Conservation (phyloP, 2,797 vertebrate genomes). For the Dendrocincla fuliginosa region DNA sequence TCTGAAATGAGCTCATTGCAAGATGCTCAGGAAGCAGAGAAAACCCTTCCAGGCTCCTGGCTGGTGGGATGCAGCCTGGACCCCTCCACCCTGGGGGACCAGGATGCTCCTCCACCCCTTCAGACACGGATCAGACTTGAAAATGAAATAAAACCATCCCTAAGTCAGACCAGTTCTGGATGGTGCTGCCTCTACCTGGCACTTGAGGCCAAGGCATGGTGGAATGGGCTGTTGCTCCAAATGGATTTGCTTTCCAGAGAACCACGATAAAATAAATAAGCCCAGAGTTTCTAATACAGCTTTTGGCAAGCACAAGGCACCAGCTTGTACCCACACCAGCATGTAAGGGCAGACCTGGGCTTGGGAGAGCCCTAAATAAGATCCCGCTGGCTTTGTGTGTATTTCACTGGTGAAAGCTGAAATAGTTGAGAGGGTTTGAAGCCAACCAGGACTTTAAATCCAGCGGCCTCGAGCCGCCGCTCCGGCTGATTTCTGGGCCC, state of each 20-base stretch:
- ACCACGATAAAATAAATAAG: not conserved
- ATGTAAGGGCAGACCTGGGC: not conserved
- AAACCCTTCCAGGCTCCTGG: not conserved
- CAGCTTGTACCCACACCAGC: not conserved
- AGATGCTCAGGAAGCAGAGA: not conserved
- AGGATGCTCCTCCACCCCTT: not conserved
- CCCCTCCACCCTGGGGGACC: rapidly evolving
- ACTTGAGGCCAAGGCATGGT: not conserved
- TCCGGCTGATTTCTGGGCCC: not conserved
- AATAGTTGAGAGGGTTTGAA: not conserved
- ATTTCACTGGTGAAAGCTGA: not conserved
- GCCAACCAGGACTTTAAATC: slow-evolving; percentile 17
- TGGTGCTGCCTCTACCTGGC: not conserved
- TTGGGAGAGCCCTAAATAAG: slow-evolving; percentile 4
- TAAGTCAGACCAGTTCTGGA: not conserved
- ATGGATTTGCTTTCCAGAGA: not conserved
- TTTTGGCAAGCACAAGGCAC: not conserved
- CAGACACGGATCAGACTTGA: not conserved
- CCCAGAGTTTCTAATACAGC: not conserved
- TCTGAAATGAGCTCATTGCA: not conserved
- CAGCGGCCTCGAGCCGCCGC: not conserved
- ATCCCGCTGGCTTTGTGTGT: not conserved
- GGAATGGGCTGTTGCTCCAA: rapidly evolving
- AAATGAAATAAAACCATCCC: not conserved
- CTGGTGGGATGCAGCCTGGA: not conserved